Conservation (phyloP, 2,797 vertebrate species). For the Enteromius anoplus region DNA sequence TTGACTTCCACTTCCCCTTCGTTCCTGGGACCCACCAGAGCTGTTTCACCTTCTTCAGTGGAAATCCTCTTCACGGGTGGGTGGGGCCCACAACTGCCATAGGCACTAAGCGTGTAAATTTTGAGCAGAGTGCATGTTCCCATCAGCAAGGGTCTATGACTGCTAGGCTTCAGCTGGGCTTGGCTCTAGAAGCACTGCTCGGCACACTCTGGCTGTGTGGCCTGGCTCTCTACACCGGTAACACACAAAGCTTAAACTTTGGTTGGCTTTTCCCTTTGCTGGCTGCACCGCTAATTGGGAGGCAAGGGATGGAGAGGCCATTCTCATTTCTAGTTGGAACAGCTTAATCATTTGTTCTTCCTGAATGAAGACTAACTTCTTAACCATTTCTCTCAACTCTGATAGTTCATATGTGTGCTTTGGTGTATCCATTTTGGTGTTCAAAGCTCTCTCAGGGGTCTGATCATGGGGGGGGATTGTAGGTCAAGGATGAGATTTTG, state of each 20-base stretch:
- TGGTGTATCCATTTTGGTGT: neutral
- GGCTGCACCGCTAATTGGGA: neutral
- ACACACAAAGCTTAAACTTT: neutral
- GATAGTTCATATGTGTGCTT: neutral
- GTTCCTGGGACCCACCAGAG: constrained; percentile 13
- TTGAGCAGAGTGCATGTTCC: neutral
- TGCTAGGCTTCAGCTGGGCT: neutral
- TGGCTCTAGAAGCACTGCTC: neutral
- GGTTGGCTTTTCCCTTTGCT: neutral
- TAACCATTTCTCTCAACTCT: constrained; percentile 12
- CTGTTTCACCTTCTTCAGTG: neutral
- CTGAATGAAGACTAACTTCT: neutral
- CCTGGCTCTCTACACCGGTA: constrained; percentile 7
- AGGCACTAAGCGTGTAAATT: constrained; percentile 23
- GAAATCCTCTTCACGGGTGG: neutral
- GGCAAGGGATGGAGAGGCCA: neutral
- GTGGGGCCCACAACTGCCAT: constrained; percentile 14
- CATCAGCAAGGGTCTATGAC: neutral
- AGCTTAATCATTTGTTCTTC: constrained; percentile 18
- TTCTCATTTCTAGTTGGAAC: neutral
- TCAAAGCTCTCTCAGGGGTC: constrained; percentile 1
- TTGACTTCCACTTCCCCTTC: neutral
- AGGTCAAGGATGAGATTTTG: neutral
- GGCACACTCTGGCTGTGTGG: constrained; percentile 13
- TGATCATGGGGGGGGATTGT: neutral